Evolutionary conservation across 2,888 invertebrate species (phyloP).

Genomic region (Arrhopalites spinosus): DNA sequence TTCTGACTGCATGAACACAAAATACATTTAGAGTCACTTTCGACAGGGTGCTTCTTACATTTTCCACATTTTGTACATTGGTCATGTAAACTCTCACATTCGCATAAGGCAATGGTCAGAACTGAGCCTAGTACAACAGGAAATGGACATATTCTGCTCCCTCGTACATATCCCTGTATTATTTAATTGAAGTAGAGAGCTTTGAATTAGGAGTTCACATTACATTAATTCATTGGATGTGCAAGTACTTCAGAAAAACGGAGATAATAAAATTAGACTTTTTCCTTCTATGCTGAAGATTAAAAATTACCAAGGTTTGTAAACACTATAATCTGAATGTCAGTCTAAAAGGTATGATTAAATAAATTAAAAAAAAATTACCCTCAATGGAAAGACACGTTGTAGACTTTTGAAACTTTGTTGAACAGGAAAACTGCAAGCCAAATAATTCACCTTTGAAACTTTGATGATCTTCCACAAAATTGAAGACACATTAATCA

Average conservation of each 20-base stretch:
- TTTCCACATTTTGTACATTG: neutral
- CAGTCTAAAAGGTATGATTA: no score
- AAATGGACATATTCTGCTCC: neutral
- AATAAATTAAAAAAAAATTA: no score
- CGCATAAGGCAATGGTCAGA: constrained; percentile 7
- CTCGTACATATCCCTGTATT: neutral
- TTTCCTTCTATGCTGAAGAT: no score
- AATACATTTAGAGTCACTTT: neutral
- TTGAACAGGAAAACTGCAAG: neutral
- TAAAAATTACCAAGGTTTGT: no score
- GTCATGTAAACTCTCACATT: neutral
- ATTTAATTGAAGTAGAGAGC: no score
- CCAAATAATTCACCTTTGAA: neutral
- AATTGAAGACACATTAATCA: constrained; percentile 7
- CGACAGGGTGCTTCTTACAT: neutral
- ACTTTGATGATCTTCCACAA: neutral
- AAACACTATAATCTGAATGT: no score
- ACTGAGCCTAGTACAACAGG: constrained; percentile 7
- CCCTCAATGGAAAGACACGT: no score
- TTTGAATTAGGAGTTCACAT: no score
- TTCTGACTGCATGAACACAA: neutral
- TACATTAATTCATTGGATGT: no score
- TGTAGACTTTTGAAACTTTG: neutral
- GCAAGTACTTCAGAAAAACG: no score
- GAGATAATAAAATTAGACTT: no score